Evolutionary conservation across 2,888 invertebrate genomes (phyloP).

Genomic region (Agrochola lychnidis): DNA sequence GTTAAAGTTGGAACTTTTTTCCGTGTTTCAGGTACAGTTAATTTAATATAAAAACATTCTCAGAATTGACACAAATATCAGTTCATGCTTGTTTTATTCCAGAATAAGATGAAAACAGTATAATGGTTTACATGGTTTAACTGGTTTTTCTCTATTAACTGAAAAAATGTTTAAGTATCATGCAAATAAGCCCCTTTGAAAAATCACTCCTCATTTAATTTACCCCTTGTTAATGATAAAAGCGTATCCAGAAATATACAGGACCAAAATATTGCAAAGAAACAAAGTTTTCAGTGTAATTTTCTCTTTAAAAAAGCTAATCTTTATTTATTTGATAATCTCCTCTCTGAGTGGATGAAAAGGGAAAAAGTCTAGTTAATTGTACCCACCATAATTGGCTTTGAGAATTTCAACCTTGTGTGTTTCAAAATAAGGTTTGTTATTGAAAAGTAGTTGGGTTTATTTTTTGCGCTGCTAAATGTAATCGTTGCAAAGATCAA

Average conservation of each 20-base stretch:
- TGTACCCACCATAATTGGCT: constrained; percentile 19
- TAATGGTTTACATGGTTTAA: no score
- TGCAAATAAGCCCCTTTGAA: no score
- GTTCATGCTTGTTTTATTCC: no score
- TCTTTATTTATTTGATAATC: constrained; percentile 69
- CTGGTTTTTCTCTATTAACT: no score
- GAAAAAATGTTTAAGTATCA: no score
- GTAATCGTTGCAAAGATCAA: constrained; percentile 61
- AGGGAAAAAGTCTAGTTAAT: constrained; percentile 54
- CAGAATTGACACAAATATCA: no score
- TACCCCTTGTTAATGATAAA: constrained; percentile 8
- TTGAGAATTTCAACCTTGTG: constrained; percentile 11
- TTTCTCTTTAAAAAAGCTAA: constrained; percentile 54
- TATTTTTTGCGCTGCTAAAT: constrained; percentile 47
- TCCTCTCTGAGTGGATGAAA: constrained; percentile 45
- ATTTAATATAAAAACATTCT: no score
- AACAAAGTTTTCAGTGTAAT: constrained; percentile 33
- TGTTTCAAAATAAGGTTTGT: not conserved
- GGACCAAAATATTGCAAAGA: no score
- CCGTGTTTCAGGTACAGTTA: not conserved
- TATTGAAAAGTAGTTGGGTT: constrained; percentile 9
- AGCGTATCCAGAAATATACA: constrained; percentile 2
- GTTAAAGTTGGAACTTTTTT: not conserved
- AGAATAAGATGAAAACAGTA: no score
- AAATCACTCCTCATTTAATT: not conserved